Evolutionary conservation across 2,797 vertebrate genomes (phyloP).

Genomic region (Sternotherus odoratus): DNA sequence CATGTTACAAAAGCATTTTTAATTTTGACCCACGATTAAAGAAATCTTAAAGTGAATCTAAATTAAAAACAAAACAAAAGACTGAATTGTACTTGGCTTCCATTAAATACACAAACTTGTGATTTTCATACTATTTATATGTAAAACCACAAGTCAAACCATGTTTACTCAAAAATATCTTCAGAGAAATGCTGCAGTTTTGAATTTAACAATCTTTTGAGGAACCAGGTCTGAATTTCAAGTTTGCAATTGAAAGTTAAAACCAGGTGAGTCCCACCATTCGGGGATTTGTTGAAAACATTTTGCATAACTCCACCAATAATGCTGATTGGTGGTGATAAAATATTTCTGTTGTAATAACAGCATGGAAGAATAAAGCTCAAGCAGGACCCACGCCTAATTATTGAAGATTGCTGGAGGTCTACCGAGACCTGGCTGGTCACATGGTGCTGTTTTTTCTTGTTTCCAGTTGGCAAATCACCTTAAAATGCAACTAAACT

Average conservation of each 20-base stretch:
- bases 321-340: background rate
- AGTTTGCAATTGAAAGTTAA: too few relatives aligned
- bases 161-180: background rate
- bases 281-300: background rate
- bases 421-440: background rate
- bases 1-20: background rate
- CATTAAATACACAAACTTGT: background rate
- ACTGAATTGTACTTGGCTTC: fast-evolving
- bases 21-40: background rate
- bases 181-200: background rate
- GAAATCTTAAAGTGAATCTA: background rate
- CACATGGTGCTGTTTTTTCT: background rate
- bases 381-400: background rate
- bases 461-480: background rate
- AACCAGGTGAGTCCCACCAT: too few relatives aligned
- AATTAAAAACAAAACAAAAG: background rate
- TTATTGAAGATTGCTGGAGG: background rate
- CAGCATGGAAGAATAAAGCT: background rate
- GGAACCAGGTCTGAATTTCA: background rate
- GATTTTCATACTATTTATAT: background rate
- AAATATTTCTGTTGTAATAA: background rate
- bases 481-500: background rate
- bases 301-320: background rate
- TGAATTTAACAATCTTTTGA: background rate
- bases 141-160: background rate